Percentiles rank a stretch among this genome's conserved stretches.
phyloP scores from a whole-genome alignment of 2,888 invertebrate genomes.

The Volucella zonaria region DNA sequence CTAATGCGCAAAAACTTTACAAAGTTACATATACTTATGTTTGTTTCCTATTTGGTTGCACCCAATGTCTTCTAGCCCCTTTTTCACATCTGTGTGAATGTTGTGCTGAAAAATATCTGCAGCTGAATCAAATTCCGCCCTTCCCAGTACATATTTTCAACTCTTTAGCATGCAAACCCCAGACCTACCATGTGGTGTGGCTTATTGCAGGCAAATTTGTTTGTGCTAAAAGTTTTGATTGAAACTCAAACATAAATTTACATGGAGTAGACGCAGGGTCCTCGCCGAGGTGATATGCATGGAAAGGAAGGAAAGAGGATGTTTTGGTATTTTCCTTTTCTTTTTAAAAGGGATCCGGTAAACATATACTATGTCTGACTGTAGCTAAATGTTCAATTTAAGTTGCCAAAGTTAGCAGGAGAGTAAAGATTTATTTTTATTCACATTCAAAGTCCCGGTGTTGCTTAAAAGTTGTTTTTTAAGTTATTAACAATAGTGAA shows the following conservation, averaged over 20 bases:
- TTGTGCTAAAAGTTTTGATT: conserved; percentile 72
- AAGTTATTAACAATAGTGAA: conserved; percentile 37
- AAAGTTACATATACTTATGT: conserved; percentile 18
- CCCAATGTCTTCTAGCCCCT: not conserved
- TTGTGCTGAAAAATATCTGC: conserved; percentile 47
- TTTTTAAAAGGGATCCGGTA: conserved; percentile 41
- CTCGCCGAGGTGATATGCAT: conserved; percentile 1
- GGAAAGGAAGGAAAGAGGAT: conserved; percentile 16
- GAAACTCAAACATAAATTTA: conserved; percentile 70
- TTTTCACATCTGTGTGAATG: conserved; percentile 30
- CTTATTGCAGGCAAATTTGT: conserved; percentile 62
- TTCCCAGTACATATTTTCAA: conserved; percentile 25
- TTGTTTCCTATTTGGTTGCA: conserved; percentile 32
- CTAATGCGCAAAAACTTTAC: conserved; percentile 53
- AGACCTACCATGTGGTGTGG: conserved; percentile 18
- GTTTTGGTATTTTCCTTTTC: conserved; percentile 52
- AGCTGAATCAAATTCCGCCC: conserved; percentile 47
- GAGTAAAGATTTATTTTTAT: conserved; percentile 8
- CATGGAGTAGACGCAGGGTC: conserved; percentile 27
- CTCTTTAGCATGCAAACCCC: conserved; percentile 4
- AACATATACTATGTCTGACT: conserved; percentile 20
- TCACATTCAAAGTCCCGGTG: not conserved
- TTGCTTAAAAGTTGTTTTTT: conserved; percentile 29
- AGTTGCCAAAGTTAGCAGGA: conserved; percentile 44
- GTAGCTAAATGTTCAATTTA: conserved; percentile 55